Evolutionary conservation across 2,888 invertebrate species (phyloP).

Genomic region (Plusia festucae): DNA sequence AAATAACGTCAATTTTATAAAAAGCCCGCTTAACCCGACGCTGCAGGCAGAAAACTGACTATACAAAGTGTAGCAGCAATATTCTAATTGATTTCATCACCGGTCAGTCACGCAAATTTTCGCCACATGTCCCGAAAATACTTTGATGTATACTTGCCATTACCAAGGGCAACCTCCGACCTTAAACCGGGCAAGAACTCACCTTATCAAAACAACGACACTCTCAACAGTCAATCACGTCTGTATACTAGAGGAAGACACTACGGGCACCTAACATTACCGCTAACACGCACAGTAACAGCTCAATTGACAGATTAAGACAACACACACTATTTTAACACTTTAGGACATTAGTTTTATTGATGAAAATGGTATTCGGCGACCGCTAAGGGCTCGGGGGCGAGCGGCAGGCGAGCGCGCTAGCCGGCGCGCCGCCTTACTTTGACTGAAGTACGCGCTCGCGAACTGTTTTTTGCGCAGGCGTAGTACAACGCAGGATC

Average conservation of each 20-base stretch:
- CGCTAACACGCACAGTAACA: conserved; percentile 64
- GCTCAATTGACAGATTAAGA: conserved; percentile 79
- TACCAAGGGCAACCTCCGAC: conserved; percentile 80
- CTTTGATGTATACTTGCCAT: conserved; percentile 67
- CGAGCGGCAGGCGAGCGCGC: conserved; percentile 89
- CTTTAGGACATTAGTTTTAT: conserved; percentile 77
- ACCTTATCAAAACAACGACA: conserved; percentile 84
- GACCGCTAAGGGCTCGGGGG: conserved; percentile 76
- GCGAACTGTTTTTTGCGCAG: conserved; percentile 79
- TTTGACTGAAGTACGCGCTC: conserved; percentile 80
- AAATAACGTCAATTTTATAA: conserved; percentile 14
- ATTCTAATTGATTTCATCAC: conserved; percentile 72
- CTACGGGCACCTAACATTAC: conserved; percentile 70
- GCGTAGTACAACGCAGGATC: conserved; percentile 83
- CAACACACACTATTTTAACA: conserved; percentile 68
- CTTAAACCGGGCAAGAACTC: conserved; percentile 76
- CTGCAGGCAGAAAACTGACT: conserved; percentile 42
- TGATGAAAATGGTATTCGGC: conserved; percentile 78
- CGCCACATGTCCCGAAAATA: conserved; percentile 59
- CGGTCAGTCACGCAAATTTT: conserved; percentile 75
- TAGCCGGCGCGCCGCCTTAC: conserved; percentile 88
- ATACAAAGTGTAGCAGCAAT: conserved; percentile 62
- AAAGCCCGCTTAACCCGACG: conserved; percentile 21
- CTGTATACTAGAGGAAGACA: conserved; percentile 83
- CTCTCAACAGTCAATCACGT: conserved; percentile 62